These are phyloP conservation scores for Baronia brevicornis DNA, from an alignment of 2,888 invertebrate species.

Conservation along the genomic window DNA sequence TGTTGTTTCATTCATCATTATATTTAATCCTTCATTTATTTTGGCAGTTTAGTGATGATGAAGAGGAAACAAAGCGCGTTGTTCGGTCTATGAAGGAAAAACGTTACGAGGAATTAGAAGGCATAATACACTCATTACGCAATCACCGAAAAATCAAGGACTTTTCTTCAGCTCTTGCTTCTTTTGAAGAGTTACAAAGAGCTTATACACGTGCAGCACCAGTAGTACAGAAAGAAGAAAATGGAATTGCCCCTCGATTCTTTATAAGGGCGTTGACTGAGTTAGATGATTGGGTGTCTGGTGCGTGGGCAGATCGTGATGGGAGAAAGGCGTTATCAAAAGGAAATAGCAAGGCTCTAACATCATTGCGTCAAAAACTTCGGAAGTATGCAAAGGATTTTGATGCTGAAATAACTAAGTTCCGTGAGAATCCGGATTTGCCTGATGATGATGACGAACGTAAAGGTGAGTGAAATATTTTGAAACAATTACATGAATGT, in stretches of 20 bases:
- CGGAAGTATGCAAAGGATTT: conserved; percentile 96
- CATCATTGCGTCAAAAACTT: conserved; percentile 95
- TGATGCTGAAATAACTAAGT: conserved; percentile 90
- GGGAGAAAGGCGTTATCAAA: conserved; percentile 91
- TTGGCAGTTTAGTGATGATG: conserved; percentile 91
- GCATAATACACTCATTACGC: conserved; percentile 92
- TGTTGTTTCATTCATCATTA: neutral
- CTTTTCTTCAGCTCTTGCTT: conserved; percentile 93
- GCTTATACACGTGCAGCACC: conserved; percentile 94
- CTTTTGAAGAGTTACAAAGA: conserved; percentile 94
- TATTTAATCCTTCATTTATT: neutral
- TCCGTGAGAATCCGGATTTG: conserved; percentile 89
- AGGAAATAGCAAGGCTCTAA: conserved; percentile 94
- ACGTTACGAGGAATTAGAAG: conserved; percentile 94
- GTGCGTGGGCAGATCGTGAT: conserved; percentile 96
- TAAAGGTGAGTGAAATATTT: conserved; percentile 69
- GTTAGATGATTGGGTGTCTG: conserved; percentile 81
- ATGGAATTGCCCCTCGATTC: conserved; percentile 93
- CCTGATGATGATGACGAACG: conserved; percentile 91
- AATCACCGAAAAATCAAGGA: conserved; percentile 99
- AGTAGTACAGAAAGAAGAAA: conserved; percentile 94
- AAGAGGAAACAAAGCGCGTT: conserved; percentile 96
- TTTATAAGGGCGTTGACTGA: conserved; percentile 75
- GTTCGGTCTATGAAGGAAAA: conserved; percentile 98
- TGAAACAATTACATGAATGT: too few species aligned